Percentiles rank a stretch among this genome's conserved stretches.
phyloP scores from a whole-genome alignment of 2,888 invertebrate species.

The Leptinotarsa rubiginosa region DNA sequence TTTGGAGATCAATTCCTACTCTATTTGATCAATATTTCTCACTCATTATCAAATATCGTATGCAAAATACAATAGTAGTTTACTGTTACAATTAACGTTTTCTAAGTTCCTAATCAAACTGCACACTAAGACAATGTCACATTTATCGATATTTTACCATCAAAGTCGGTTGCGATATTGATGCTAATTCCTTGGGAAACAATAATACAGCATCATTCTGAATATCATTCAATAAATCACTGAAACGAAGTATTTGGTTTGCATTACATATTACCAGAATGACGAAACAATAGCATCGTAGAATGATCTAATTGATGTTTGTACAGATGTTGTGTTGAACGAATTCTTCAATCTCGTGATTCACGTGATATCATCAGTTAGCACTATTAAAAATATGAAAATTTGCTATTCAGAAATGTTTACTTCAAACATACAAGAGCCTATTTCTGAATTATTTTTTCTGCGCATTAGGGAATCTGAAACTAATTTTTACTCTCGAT shows the following conservation, averaged over 20 bases:
- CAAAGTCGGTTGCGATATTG: constrained; percentile 14
- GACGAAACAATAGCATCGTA: constrained; percentile 12
- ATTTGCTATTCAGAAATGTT: too few relatives aligned
- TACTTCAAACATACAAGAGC: too few relatives aligned
- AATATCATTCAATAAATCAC: constrained; percentile 12
- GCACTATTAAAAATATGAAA: background rate
- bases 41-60: background rate
- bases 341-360: background rate
- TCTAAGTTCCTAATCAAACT: background rate
- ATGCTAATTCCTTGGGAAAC: constrained; percentile 23
- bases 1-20: background rate
- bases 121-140: constrained; percentile 20
- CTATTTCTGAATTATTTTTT: too few relatives aligned
- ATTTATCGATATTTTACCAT: constrained; percentile 14
- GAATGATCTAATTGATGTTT: constrained; percentile 20
- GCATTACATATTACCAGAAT: constrained; percentile 14
- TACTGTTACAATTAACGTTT: constrained; percentile 21
- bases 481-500: too few relatives aligned
- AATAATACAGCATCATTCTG: background rate
- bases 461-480: too few relatives aligned
- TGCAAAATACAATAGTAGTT: background rate
- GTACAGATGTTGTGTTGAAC: background rate
- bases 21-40: background rate
- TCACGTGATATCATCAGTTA: constrained; percentile 3
- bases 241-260: background rate